Evolutionary conservation across 2,797 vertebrate species (phyloP).

Genomic region (Pseudochirops cupreus): DNA sequence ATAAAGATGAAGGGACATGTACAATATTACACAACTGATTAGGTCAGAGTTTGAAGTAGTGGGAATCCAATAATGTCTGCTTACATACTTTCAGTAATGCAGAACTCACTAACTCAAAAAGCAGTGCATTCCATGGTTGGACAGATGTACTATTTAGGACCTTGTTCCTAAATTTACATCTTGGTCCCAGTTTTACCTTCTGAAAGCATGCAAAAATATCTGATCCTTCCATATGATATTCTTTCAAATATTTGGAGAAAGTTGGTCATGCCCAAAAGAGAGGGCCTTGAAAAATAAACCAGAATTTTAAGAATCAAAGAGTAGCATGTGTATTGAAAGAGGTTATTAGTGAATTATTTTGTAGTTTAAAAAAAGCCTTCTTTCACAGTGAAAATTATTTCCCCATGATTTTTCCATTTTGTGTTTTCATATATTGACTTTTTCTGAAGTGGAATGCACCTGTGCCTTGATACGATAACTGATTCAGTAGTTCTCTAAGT

Average conservation of each 20-base stretch:
- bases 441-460: background rate
- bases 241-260: background rate
- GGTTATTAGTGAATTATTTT: background rate
- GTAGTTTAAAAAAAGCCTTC: background rate
- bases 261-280: background rate
- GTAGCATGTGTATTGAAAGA: slow-evolving; percentile 22
- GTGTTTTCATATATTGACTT: slow-evolving; percentile 24
- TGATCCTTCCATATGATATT: background rate
- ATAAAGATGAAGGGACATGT: background rate
- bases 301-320: background rate
- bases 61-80: background rate
- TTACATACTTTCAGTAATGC: background rate
- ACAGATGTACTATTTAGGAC: background rate
- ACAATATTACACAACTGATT: background rate
- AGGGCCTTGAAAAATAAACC: background rate
- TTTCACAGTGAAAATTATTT: background rate
- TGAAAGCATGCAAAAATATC: background rate
- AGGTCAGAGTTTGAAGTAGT: background rate
- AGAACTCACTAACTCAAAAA: background rate
- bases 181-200: background rate
- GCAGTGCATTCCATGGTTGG: background rate
- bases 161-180: background rate
- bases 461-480: background rate
- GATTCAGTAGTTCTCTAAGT: background rate
- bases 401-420: background rate